Evolutionary conservation across 2,888 invertebrate genomes (phyloP).

Genomic region (Strigamia crassipes): DNA sequence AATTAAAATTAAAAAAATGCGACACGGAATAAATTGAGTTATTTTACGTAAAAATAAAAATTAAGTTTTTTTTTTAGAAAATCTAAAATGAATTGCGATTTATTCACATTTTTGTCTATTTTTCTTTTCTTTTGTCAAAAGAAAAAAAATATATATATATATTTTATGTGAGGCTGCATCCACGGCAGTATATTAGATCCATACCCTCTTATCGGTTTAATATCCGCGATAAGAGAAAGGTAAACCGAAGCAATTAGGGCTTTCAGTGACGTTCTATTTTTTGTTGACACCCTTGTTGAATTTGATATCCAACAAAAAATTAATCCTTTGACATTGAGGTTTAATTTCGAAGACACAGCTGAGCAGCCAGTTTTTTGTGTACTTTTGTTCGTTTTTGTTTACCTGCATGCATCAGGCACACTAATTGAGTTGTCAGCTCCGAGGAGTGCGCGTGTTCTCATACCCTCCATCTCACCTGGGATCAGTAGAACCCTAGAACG

Average conservation of each 20-base stretch:
- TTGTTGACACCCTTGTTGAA: conserved; percentile 15
- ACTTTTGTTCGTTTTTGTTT: conserved; percentile 36
- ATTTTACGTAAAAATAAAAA: no score
- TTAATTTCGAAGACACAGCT: conserved; percentile 34
- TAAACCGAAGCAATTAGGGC: conserved; percentile 18
- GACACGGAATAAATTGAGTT: no score
- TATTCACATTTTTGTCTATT: no score
- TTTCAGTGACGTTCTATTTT: background rate
- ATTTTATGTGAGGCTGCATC: background rate
- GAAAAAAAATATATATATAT: no score
- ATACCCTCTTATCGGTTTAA: conserved; percentile 29
- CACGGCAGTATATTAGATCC: background rate
- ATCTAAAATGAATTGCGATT: no score
- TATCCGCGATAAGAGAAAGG: conserved; percentile 27
- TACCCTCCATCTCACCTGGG: conserved; percentile 38
- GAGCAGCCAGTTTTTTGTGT: conserved; percentile 23
- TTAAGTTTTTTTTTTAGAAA: no score
- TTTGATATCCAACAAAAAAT: conserved; percentile 17
- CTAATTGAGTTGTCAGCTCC: conserved; percentile 28
- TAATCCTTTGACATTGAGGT: conserved; percentile 36
- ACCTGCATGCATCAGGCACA: conserved; percentile 38
- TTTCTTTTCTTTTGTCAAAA: no score
- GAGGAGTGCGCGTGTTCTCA: conserved; percentile 33
- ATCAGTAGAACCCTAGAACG: conserved; percentile 37
- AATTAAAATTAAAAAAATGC: background rate